Evolutionary conservation across 2,888 invertebrate genomes (phyloP).

Genomic region (Sarcophaga variegata): DNA sequence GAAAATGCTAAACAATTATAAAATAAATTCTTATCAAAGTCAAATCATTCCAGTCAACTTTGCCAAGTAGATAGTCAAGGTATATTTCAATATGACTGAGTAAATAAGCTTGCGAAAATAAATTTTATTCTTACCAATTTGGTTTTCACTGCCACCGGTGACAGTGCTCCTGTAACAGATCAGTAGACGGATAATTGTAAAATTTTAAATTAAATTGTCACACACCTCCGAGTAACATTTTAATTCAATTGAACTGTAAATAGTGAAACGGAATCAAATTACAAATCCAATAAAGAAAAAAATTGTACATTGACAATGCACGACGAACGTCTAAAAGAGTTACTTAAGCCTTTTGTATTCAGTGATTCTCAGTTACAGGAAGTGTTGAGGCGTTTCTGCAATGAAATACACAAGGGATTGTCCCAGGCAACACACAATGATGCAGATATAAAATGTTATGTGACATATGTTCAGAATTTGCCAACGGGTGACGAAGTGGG

Average conservation of each 20-base stretch:
- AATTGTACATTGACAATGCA: conserved; percentile 69
- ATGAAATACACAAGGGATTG: conserved; percentile 90
- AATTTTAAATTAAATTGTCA: conserved; percentile 1
- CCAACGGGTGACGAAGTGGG: conserved; percentile 97
- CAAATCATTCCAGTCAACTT: conserved; percentile 47
- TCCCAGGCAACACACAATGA: conserved; percentile 87
- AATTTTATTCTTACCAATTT: conserved; percentile 55
- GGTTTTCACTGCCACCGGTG: conserved; percentile 35
- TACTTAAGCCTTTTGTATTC: conserved; percentile 86
- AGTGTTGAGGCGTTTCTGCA: conserved; percentile 88
- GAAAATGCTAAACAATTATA: conserved; percentile 51
- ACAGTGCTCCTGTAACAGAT: conserved; percentile 37
- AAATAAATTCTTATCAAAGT: conserved; percentile 66
- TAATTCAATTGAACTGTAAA: not conserved
- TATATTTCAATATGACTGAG: conserved; percentile 41
- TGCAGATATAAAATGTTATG: conserved; percentile 95
- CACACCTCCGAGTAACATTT: too few relatives aligned
- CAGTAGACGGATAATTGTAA: conserved; percentile 38
- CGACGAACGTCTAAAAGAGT: conserved; percentile 74
- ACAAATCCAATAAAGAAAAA: conserved; percentile 41
- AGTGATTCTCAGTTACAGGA: conserved; percentile 89
- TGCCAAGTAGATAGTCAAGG: conserved; percentile 29
- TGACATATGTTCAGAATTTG: conserved; percentile 96
- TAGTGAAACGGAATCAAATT: conserved; percentile 47
- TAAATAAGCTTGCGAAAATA: conserved; percentile 47